These are phyloP conservation scores for Drosophila nigricruria DNA, from an alignment of 2,888 invertebrate species.

Conservation along the genomic window DNA sequence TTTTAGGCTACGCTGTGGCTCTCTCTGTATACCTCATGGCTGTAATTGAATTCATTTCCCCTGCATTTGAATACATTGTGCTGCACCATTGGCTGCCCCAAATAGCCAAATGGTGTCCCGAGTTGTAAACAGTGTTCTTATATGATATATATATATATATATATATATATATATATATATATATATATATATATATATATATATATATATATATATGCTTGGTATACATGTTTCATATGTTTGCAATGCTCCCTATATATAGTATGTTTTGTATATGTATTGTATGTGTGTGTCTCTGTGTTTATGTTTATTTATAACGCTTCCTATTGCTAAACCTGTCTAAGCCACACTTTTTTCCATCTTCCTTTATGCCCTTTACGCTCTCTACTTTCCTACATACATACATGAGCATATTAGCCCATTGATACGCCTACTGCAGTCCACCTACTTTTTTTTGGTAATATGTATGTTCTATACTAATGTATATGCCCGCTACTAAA, in stretches of 20 bases:
- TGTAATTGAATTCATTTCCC: constrained; percentile 66
- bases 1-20: constrained; percentile 49
- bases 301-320: constrained; percentile 26
- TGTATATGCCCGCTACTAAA: constrained; percentile 33
- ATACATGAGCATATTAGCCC: constrained; percentile 19
- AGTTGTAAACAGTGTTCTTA: constrained; percentile 44
- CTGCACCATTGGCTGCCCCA: constrained; percentile 35
- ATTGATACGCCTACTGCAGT: constrained; percentile 48
- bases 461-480: constrained; percentile 30
- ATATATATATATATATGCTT: constrained; percentile 39
- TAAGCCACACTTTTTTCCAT: constrained; percentile 42
- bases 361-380: constrained; percentile 29
- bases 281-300: constrained; percentile 16
- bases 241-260: constrained; percentile 72
- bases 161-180: constrained; percentile 31
- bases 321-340: constrained; percentile 47
- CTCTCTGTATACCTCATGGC: constrained; percentile 38
- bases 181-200: constrained; percentile 40
- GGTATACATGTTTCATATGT: constrained; percentile 73
- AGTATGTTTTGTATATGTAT: constrained; percentile 20
- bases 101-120: constrained; percentile 33
- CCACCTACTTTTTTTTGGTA: constrained; percentile 33
- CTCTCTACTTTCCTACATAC: constrained; percentile 43
- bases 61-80: constrained; percentile 34
- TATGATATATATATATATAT: background rate